A percentile compares a stretch with the other conserved stretches of the same genome.
phyloP scores from a whole-genome alignment of 2,888 invertebrate genomes.

The Pachycephus smyrnensis region DNA sequence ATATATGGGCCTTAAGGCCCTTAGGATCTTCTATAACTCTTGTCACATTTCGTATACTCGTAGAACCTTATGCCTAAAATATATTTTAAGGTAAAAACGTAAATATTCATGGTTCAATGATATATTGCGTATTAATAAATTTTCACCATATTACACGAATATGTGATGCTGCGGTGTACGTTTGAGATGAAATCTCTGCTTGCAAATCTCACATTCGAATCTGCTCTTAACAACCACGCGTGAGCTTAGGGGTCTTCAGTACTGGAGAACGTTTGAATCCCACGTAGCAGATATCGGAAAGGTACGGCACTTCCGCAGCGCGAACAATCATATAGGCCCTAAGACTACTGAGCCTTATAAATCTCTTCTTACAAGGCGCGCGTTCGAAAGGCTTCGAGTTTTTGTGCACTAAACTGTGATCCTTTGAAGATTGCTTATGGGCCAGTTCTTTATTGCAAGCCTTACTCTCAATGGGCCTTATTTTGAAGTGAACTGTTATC shows the following conservation, averaged over 20 bases:
- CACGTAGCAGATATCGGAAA: not conserved
- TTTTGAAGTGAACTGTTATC: not conserved
- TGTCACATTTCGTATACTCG: not conserved
- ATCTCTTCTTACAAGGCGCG: slow-evolving; percentile 1
- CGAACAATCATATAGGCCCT: slow-evolving; percentile 1
- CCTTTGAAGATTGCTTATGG: not conserved
- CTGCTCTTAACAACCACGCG: not conserved
- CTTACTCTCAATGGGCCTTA: not conserved
- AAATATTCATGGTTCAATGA: not conserved
- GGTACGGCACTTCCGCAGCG: slow-evolving; percentile 2
- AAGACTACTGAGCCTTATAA: slow-evolving; percentile 1
- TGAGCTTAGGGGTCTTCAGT: not conserved
- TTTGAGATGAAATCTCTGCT: slow-evolving; percentile 1
- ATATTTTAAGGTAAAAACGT: not conserved
- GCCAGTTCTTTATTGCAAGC: not conserved
- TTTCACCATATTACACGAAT: not conserved
- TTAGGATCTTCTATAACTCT: not conserved
- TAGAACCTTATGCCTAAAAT: not conserved
- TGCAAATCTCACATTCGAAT: slow-evolving; percentile 11
- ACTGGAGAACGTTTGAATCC: not conserved
- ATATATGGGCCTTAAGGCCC: not conserved
- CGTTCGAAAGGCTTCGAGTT: not conserved
- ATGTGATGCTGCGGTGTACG: not conserved
- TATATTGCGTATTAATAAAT: not conserved
- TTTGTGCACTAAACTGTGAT: not conserved